Evolutionary conservation across 2,888 invertebrate species (phyloP), one percentile per base, ranked within the genome.

Genomic region (Vanessa cardui): DNA sequence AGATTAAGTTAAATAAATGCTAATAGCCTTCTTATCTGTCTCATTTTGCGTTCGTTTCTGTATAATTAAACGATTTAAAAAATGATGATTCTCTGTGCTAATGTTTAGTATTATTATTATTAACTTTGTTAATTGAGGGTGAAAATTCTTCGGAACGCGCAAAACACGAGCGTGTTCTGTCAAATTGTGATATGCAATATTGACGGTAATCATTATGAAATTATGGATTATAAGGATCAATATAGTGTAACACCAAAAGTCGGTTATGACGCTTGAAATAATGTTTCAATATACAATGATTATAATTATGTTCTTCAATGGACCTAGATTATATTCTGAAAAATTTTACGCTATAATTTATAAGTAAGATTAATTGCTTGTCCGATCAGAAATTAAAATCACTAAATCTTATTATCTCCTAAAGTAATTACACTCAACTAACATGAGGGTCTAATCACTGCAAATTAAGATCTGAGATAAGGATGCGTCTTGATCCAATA

Each of bases 1-100:
- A 39, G 56, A 56, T 39, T 56, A 56, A 56, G 39, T 39, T 18
- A 39, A 56, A 39, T 33, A 39, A 56, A 56, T 39, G 39, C 39
- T 56, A 39, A 39, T 18, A 18, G 39, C 18, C 56, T 18, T 56
- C 18, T 56, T 56, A 33, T 56, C 18, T 18, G 47, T 33, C 56
- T n/a, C 8, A 56, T 56, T 39, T 18, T 3, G 18, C 18, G 39
- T n/a, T 12, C 56, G 5, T 56, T 56, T 39, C n/a, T 18, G 18
- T 33, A 56, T 39, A 39, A 56, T 56, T 31, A 56, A 39, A 39
- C 18, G 39, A 39, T 39, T 39, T 56, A 56, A 56, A 56, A 26
- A 56, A 56, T 56, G 39, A 39, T 12, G 39, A 18, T 56, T 26
- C 9, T 26, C 33, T 56, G 18, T 9, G 39, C 18, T 39, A 18